Conservation (phyloP, 2,888 invertebrate genomes). For the Venusia cambrica region DNA sequence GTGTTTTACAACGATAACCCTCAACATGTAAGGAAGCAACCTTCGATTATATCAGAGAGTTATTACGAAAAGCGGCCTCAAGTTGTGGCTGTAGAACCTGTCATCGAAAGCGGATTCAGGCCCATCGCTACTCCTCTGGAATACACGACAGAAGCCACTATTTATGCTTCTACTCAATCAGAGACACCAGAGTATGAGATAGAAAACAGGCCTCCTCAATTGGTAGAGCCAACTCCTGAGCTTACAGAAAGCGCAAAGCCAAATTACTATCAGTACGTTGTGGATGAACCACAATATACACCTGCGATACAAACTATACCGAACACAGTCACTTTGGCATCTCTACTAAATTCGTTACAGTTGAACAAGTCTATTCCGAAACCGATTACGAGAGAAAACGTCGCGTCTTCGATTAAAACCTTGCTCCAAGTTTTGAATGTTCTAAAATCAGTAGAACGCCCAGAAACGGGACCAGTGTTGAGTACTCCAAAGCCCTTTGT, state of each 20-base stretch:
- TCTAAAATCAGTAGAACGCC: constrained; percentile 75
- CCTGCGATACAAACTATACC: constrained; percentile 38
- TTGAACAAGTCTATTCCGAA: constrained; percentile 88
- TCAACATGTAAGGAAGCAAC: constrained; percentile 49
- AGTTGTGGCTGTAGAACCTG: constrained; percentile 42
- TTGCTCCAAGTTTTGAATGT: constrained; percentile 87
- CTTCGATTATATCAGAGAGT: constrained; percentile 58
- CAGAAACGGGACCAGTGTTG: constrained; percentile 55
- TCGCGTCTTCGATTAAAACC: constrained; percentile 89
- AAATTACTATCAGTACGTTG: constrained; percentile 55
- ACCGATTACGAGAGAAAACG: constrained; percentile 87
- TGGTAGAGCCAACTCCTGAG: constrained; percentile 36
- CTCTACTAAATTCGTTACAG: constrained; percentile 87
- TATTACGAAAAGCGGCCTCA: constrained; percentile 61
- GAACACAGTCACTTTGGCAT: constrained; percentile 54
- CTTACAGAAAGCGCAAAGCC: constrained; percentile 41
- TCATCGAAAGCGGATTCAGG: constrained; percentile 63
- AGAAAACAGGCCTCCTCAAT: constrained; percentile 39
- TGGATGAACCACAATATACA: constrained; percentile 44
- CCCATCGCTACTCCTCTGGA: constrained; percentile 50
- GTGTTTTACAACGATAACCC: constrained; percentile 44
- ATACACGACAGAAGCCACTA: constrained; percentile 41
- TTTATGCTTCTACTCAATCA: constrained; percentile 40
- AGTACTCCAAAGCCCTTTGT: constrained; percentile 65
- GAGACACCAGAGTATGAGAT: constrained; percentile 36